Evolutionary conservation across 2,113 vertebrate species (phyloP).

Genomic region (Rutilus rutilus): DNA sequence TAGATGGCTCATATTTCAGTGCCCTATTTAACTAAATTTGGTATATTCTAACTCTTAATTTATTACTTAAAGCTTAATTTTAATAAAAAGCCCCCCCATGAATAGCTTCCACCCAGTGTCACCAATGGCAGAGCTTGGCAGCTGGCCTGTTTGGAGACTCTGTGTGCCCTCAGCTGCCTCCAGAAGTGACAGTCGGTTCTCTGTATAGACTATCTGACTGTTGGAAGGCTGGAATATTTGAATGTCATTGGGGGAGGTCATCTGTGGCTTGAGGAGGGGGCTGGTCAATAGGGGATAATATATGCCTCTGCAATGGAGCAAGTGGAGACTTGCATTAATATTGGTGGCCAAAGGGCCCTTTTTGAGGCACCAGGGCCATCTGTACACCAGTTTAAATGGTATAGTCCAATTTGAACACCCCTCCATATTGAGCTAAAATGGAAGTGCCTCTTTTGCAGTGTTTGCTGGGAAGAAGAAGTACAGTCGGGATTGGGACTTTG

Average conservation of each 20-base stretch:
- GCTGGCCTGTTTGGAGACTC: slow-evolving; percentile 39
- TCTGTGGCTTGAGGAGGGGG: slow-evolving; percentile 54
- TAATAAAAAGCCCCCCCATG: slow-evolving; percentile 3
- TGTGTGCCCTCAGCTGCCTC: slow-evolving; percentile 60
- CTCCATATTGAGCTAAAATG: slow-evolving; percentile 76
- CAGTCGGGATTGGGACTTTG: slow-evolving; percentile 70
- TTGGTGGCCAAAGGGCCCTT: slow-evolving; percentile 51
- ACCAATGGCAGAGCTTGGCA: slow-evolving; percentile 58
- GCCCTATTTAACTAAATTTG: slow-evolving; percentile 36
- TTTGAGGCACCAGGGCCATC: slow-evolving; percentile 47
- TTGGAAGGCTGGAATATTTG: slow-evolving; percentile 70
- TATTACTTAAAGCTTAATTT: slow-evolving; percentile 46
- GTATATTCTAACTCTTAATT: slow-evolving; percentile 26
- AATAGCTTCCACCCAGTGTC: slow-evolving; percentile 36
- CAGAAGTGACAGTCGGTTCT: slow-evolving; percentile 51
- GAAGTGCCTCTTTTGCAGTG: slow-evolving; percentile 81
- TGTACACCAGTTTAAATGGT: slow-evolving; percentile 56
- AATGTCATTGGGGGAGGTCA: slow-evolving; percentile 65
- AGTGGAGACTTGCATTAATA: slow-evolving; percentile 29
- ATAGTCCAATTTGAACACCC: slow-evolving; percentile 73
- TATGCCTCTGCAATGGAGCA: slow-evolving; percentile 49
- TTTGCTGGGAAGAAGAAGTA: slow-evolving; percentile 86
- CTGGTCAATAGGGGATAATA: slow-evolving; percentile 51
- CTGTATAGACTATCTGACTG: slow-evolving; percentile 63
- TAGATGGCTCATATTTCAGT: slow-evolving; percentile 43